Percentiles rank a stretch among this genome's conserved stretches.
Evolutionary conservation across 2,797 vertebrate species (phyloP).

Genomic region (Myioborus miniatus): DNA sequence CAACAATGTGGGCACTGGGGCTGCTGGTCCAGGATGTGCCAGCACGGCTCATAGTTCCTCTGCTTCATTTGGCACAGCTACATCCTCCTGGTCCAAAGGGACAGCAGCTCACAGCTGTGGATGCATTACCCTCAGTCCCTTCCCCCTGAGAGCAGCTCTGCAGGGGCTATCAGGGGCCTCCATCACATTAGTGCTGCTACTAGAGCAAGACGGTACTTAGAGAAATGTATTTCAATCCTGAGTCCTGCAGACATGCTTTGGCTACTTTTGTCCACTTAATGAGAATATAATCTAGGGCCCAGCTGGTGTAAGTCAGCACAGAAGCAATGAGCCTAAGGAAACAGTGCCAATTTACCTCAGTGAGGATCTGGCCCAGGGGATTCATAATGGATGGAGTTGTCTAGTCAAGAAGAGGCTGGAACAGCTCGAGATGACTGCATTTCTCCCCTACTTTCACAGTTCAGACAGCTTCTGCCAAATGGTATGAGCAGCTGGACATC

Average conservation of each 20-base stretch:
- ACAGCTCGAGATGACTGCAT: background rate
- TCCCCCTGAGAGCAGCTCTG: background rate
- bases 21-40: background rate
- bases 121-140: background rate
- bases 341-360: background rate
- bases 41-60: rapidly evolving
- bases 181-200: background rate
- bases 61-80: background rate
- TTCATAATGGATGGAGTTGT: constrained; percentile 47
- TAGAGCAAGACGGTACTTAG: background rate
- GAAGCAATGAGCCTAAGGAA: background rate
- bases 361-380: constrained; percentile 41
- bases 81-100: background rate
- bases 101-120: background rate
- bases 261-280: constrained; percentile 37
- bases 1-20: background rate
- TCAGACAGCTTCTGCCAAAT: constrained; percentile 42
- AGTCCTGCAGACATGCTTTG: background rate
- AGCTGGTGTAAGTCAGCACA: constrained; percentile 5
- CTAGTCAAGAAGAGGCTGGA: constrained; percentile 25
- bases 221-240: constrained; percentile 6
- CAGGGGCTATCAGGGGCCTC: background rate
- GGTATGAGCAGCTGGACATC: constrained; percentile 29
- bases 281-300: constrained; percentile 27
- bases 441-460: background rate